These are phyloP conservation scores for Agriotes lineatus DNA, from an alignment of 2,888 invertebrate species.

Conservation along the genomic window DNA sequence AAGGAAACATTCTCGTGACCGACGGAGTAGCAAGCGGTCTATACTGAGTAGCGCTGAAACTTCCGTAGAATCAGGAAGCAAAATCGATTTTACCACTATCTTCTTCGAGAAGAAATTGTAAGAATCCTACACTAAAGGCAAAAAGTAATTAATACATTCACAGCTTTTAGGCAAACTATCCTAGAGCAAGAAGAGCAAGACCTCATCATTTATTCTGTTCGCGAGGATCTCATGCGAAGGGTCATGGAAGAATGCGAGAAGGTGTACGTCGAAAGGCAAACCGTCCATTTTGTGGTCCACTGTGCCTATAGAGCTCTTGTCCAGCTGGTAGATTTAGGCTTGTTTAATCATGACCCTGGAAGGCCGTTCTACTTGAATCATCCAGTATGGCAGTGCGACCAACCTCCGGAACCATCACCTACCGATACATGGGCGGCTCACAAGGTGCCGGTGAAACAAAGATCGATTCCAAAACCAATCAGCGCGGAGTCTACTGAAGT, in stretches of 20 bases:
- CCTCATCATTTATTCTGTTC: slow-evolving; percentile 64
- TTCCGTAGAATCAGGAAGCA: too few relatives aligned
- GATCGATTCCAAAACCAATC: background rate
- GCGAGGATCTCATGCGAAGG: slow-evolving; percentile 66
- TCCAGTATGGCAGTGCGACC: slow-evolving; percentile 29
- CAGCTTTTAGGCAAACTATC: slow-evolving; percentile 58
- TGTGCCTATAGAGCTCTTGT: slow-evolving; percentile 67
- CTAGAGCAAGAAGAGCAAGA: slow-evolving; percentile 67
- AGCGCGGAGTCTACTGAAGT: too few relatives aligned
- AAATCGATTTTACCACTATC: too few relatives aligned
- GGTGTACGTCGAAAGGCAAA: slow-evolving; percentile 66
- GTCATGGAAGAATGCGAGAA: slow-evolving; percentile 62
- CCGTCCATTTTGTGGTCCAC: slow-evolving; percentile 62
- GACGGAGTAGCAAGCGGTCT: too few relatives aligned
- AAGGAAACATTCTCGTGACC: too few relatives aligned
- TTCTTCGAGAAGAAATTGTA: too few relatives aligned
- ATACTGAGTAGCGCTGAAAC: too few relatives aligned
- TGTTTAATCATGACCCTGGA: slow-evolving; percentile 68
- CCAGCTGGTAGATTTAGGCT: slow-evolving; percentile 66
- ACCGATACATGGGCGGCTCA: slow-evolving; percentile 34
- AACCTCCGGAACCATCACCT: slow-evolving; percentile 26
- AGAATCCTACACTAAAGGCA: too few relatives aligned
- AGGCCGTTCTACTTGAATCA: slow-evolving; percentile 64
- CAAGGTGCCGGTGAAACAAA: slow-evolving; percentile 17
- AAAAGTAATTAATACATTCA: background rate